These are phyloP conservation scores for Cylloceria caligata DNA, from an alignment of 2,888 invertebrate genomes.

Conservation along the genomic window DNA sequence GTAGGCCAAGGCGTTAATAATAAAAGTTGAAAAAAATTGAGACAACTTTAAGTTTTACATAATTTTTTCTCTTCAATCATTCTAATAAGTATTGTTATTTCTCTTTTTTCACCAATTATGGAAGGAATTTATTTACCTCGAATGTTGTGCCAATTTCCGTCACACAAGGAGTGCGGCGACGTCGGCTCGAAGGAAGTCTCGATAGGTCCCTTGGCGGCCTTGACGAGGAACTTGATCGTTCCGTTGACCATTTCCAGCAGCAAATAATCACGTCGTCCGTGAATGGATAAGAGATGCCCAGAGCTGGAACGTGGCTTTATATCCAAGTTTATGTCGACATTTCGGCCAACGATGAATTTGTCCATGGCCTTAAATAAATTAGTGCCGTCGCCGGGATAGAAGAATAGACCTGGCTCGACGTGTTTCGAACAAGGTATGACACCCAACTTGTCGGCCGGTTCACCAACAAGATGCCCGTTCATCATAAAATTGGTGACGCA, in stretches of 20 bases:
- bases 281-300: conserved; percentile 94
- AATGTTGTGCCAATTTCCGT: conserved; percentile 97
- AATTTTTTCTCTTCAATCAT: no score
- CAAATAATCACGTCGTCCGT: conserved; percentile 93
- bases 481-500: conserved; percentile 92
- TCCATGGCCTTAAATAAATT: conserved; percentile 89
- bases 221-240: conserved; percentile 92
- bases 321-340: conserved; percentile 92
- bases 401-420: conserved; percentile 93
- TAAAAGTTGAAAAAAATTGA: no score
- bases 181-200: conserved; percentile 89
- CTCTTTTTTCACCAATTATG: neutral
- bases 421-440: conserved; percentile 92
- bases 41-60: no score
- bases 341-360: conserved; percentile 91
- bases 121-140: conserved; percentile 86
- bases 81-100: no score
- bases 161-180: conserved; percentile 91
- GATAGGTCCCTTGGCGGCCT: conserved; percentile 93
- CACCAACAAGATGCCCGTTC: conserved; percentile 88
- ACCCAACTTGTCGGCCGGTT: conserved; percentile 87
- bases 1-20: no score
- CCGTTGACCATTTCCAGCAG: conserved; percentile 95
- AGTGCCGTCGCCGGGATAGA: conserved; percentile 90
- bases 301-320: conserved; percentile 94